phyloP scores from a whole-genome alignment of 2,888 invertebrate species.

The Tetrapedia diversipes region DNA sequence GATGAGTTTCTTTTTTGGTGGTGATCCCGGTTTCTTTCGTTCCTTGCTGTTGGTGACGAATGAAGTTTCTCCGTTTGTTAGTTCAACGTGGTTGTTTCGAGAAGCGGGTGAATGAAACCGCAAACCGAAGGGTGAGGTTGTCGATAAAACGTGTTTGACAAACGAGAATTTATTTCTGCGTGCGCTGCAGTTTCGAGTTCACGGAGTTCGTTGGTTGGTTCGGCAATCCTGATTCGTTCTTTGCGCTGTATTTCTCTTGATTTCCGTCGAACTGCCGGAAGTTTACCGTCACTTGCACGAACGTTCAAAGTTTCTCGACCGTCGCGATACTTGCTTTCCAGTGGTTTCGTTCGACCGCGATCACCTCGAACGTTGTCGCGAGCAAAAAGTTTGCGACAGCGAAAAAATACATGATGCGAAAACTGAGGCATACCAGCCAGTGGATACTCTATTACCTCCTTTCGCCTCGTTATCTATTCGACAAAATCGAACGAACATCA shows the following conservation, averaged over 20 bases:
- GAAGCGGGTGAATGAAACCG: not conserved
- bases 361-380: too few species aligned
- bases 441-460: not conserved
- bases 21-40: not conserved
- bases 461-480: not conserved
- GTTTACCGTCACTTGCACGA: not conserved
- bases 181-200: constrained; percentile 9
- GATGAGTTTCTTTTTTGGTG: not conserved
- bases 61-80: not conserved
- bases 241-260: not conserved
- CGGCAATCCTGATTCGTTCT: constrained; percentile 14
- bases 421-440: too few species aligned
- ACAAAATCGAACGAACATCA: not conserved
- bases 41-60: not conserved
- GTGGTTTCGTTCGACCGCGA: not conserved
- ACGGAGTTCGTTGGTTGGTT: constrained; percentile 7
- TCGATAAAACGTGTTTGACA: constrained; percentile 1
- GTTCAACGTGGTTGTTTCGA: not conserved
- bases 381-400: not conserved
- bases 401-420: not conserved
- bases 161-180: not conserved
- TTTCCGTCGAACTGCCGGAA: not conserved
- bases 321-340: not conserved
- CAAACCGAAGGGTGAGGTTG: not conserved
- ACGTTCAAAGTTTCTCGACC: not conserved